These are phyloP conservation scores for Isotomurus palustris DNA, from an alignment of 2,888 invertebrate genomes.

Conservation along the genomic window DNA sequence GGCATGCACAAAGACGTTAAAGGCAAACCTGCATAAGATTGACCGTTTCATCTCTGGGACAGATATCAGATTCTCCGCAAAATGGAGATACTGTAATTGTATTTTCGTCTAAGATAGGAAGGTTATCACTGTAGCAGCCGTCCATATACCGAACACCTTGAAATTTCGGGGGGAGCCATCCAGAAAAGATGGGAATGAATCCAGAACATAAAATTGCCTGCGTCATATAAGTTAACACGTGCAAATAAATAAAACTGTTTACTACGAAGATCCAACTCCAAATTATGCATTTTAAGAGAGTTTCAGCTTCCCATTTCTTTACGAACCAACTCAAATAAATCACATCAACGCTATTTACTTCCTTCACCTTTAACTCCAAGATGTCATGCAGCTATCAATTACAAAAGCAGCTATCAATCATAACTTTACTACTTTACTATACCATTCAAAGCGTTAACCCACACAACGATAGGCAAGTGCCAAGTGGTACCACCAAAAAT, in stretches of 20 bases:
- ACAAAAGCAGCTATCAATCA: too few relatives aligned
- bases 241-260: background rate
- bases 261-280: too few relatives aligned
- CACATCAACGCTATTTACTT: too few relatives aligned
- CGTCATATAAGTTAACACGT: constrained; percentile 13
- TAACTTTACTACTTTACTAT: too few relatives aligned
- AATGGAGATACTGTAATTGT: constrained; percentile 60
- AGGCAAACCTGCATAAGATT: constrained; percentile 47
- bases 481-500: too few relatives aligned
- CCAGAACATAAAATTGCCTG: constrained; percentile 59
- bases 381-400: too few relatives aligned
- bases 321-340: too few relatives aligned
- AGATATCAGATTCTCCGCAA: constrained; percentile 58
- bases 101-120: constrained; percentile 54
- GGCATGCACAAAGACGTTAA: constrained; percentile 1
- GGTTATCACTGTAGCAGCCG: constrained; percentile 58
- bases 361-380: too few relatives aligned
- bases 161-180: constrained; percentile 54
- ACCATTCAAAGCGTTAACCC: too few relatives aligned
- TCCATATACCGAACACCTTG: constrained; percentile 53
- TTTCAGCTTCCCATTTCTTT: too few relatives aligned
- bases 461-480: too few relatives aligned
- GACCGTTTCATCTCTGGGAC: constrained; percentile 49
- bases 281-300: background rate
- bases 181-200: constrained; percentile 58